phyloP scores from a whole-genome alignment of 2,888 invertebrate species.

The Troglohyphantes excavatus region DNA sequence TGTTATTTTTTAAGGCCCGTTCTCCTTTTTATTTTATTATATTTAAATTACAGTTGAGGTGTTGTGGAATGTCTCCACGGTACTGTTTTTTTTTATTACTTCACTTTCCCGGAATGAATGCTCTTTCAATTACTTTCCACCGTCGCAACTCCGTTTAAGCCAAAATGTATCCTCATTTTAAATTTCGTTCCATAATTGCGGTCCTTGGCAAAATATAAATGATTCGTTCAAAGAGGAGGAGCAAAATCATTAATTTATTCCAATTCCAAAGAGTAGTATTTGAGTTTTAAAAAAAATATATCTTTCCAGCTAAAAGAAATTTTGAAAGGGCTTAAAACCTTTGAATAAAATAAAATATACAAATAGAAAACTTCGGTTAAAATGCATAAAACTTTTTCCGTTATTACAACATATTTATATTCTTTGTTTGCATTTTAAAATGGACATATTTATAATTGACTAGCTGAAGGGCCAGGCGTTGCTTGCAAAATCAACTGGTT shows the following conservation, averaged over 20 bases:
- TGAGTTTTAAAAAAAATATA: no score
- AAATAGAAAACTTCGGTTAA: no score
- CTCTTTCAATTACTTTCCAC: neutral
- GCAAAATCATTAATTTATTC: neutral
- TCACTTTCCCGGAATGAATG: neutral
- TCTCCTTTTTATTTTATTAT: neutral
- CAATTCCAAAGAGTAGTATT: no score
- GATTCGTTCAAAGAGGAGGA: neutral
- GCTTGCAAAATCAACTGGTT: no score
- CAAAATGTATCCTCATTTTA: slow-evolving; percentile 1
- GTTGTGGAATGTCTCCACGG: neutral
- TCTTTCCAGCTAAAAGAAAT: no score
- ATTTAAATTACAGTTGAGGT: slow-evolving; percentile 11
- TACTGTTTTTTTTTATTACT: neutral
- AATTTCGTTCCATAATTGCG: slow-evolving; percentile 1
- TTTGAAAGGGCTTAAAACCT: no score
- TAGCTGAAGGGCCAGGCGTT: no score
- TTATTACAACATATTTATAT: no score
- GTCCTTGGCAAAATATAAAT: neutral
- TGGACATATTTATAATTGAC: no score
- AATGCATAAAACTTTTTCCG: no score
- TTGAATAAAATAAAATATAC: no score
- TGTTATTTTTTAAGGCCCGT: neutral
- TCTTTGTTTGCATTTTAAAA: no score
- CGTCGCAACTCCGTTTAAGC: neutral